Base-by-base conservation (phyloP, 2,888 invertebrate species). In the Amphipyra tragopoginis region DNA sequence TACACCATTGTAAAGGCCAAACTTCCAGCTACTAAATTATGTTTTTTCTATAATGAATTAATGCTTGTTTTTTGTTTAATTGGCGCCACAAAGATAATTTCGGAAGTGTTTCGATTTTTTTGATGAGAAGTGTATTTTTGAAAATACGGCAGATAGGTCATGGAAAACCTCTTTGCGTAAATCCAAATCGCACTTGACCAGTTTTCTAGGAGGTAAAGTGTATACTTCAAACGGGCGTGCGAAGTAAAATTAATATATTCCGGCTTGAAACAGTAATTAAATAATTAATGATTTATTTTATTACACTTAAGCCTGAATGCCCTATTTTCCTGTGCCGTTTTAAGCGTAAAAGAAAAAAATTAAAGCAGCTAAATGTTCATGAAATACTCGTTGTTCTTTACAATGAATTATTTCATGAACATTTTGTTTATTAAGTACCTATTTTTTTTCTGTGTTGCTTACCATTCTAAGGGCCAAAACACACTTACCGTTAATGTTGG, bases 271-370 rank as follows among this genome's bases (percentile, higher is more conserved):
- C 11, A 51, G 44, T 43, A 49, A 72, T 66, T 45, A 47, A 62
- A 47, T 50, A 45, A 45, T 29, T 26, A 47, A 65, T 50, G 9
- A 72, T 39, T 47, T 48, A 51, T 56, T 72, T 67, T 47, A 72
- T 51, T 72, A 56, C 34, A 4, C 42, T 72, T 39, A 11, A 21
- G 9, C 13, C n/a, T 10, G 10, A 10, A 10, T 40, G 13, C 9
- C n/a, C 39, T 26, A 48, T 53, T 64, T 66, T 71, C n/a, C 44
- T 13, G 39, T 14, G 42, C 34, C 21, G 14, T 5, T 65, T 9
- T 10, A 1, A 21, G 21, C 21, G 21, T 43, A 45, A 48, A 40
- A 29, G 4, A 34, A 40, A 43, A 0, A 15, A 21, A 15, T 29
- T 34, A 34, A 39, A 43, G 39, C 26, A 26, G 44, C 13, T 33